Evolutionary conservation across 2,888 invertebrate species (phyloP).

Genomic region (Cheilosia urbana): DNA sequence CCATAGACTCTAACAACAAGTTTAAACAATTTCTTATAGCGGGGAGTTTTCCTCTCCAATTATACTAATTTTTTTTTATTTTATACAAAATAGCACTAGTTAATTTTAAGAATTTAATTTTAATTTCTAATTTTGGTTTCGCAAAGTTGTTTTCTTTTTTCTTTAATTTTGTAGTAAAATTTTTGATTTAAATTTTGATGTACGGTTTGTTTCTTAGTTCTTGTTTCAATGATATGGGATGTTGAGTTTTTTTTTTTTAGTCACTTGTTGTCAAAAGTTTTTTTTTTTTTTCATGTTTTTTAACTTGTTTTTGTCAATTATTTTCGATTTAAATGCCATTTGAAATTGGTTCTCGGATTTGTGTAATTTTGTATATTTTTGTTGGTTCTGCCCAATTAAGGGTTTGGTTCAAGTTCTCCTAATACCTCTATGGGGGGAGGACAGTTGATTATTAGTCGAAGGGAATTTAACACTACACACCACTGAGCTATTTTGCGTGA

Average conservation of each 20-base stretch:
- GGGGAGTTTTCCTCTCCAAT: not conserved
- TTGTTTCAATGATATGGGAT: constrained; percentile 49
- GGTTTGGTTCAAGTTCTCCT: constrained; percentile 49
- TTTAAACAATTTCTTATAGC: constrained; percentile 51
- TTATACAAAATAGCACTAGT: constrained; percentile 57
- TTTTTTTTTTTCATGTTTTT: not conserved
- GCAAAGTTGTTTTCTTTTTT: constrained; percentile 6
- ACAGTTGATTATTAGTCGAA: constrained; percentile 53
- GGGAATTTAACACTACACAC: constrained; percentile 77
- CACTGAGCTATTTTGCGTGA: constrained; percentile 78
- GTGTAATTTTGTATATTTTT: not conserved
- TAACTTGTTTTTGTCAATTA: not conserved
- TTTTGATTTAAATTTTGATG: constrained; percentile 27
- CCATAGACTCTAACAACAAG: constrained; percentile 69
- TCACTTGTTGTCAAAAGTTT: not conserved
- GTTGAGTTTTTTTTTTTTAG: constrained; percentile 16
- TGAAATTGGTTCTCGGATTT: constrained; percentile 15
- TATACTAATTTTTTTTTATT: constrained; percentile 17
- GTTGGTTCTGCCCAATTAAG: constrained; percentile 43
- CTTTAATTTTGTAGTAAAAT: not conserved
- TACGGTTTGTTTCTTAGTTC: not conserved
- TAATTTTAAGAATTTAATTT: constrained; percentile 25
- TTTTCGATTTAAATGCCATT: constrained; percentile 9
- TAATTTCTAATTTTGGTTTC: constrained; percentile 33
- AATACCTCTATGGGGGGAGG: constrained; percentile 45